Conservation (phyloP, 2,113 vertebrate genomes). For the Tauraco erythrolophus region DNA sequence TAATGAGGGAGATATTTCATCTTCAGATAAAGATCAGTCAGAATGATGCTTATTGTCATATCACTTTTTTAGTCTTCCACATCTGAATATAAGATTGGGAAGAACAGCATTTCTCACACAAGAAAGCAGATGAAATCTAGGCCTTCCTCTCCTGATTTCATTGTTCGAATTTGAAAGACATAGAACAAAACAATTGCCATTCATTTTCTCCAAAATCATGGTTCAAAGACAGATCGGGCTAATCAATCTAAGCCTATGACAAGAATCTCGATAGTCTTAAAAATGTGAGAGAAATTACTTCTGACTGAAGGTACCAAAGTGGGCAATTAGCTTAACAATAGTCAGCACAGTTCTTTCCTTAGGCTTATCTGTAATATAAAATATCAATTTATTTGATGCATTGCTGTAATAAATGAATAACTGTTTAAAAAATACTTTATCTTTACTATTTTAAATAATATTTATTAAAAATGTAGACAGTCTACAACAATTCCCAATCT, state of each 20-base stretch:
- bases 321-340: not conserved
- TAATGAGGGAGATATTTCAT: not conserved
- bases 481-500: not conserved
- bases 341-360: not conserved
- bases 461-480: not conserved
- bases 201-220: not conserved
- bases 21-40: not conserved
- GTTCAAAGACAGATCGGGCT: not conserved
- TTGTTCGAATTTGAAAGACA: not conserved
- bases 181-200: not conserved
- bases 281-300: not conserved
- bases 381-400: not conserved
- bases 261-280: not conserved
- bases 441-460: not conserved
- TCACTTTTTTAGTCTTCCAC: not conserved
- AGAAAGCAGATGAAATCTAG: not conserved
- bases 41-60: not conserved
- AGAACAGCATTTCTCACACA: not conserved
- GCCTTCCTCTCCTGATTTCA: not conserved
- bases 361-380: not conserved
- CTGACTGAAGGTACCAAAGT: not conserved
- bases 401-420: not conserved
- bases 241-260: not conserved
- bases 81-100: not conserved
- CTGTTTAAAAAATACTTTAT: not conserved